These are phyloP conservation scores for Drosophila lutescens DNA, from an alignment of 2,888 invertebrate genomes.

Conservation along the genomic window DNA sequence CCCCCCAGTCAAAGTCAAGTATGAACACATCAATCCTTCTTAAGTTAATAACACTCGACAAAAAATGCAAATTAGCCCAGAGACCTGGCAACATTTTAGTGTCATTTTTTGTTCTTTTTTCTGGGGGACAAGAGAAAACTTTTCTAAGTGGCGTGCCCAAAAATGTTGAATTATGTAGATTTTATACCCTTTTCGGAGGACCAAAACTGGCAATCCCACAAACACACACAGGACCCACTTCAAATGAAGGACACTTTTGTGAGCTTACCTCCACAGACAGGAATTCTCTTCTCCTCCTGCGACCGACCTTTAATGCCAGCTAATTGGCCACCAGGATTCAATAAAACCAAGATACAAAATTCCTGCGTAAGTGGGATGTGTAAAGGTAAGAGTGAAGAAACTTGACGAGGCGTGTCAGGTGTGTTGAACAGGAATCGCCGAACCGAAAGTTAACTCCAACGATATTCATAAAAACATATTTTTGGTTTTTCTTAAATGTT, in stretches of 20 bases:
- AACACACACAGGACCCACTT: slow-evolving; percentile 9
- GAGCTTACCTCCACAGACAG: slow-evolving; percentile 34
- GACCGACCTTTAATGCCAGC: slow-evolving; percentile 16
- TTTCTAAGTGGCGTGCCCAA: slow-evolving; percentile 21
- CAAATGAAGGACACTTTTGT: slow-evolving; percentile 26
- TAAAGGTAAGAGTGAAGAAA: background rate
- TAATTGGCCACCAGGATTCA: slow-evolving; percentile 14
- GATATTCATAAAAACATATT: slow-evolving; percentile 2
- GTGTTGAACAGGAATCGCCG: slow-evolving; percentile 8
- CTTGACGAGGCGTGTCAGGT: background rate
- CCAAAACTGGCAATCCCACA: background rate
- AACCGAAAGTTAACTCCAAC: background rate
- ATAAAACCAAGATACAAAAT: slow-evolving; percentile 18
- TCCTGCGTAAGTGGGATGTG: slow-evolving; percentile 8
- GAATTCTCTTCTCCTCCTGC: slow-evolving; percentile 6
- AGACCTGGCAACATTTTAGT: slow-evolving; percentile 27
- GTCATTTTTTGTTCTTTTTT: slow-evolving; percentile 14
- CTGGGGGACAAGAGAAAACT: slow-evolving; percentile 25
- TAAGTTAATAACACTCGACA: slow-evolving; percentile 14
- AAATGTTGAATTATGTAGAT: slow-evolving; percentile 61
- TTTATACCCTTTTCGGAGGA: slow-evolving; percentile 23
- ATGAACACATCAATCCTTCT: slow-evolving; percentile 26
- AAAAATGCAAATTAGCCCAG: slow-evolving; percentile 53
- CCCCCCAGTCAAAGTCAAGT: background rate
- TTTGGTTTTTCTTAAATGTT: background rate